A percentile compares a stretch with the other conserved stretches of the same genome.
phyloP scores from a whole-genome alignment of 1,140 invertebrate species.

The Leptopilina boulardi region DNA sequence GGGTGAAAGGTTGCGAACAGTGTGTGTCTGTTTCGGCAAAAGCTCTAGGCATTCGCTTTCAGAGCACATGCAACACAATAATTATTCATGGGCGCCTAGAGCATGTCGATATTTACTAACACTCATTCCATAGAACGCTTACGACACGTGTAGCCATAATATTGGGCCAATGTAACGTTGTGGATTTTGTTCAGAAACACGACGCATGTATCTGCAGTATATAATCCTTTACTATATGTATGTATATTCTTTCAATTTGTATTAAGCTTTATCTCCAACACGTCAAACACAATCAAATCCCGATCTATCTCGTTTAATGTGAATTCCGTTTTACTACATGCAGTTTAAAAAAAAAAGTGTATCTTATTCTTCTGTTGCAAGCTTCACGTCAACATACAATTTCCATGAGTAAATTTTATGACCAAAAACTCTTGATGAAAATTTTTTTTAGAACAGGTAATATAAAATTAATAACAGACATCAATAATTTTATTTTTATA shows the following conservation, averaged over 20 bases:
- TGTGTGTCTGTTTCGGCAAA: background rate
- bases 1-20: background rate
- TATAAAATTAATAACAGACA: no score
- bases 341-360: background rate
- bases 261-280: constrained; percentile 25
- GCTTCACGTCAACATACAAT: background rate
- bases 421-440: background rate
- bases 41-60: constrained; percentile 20
- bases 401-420: background rate
- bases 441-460: background rate
- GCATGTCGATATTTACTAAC: constrained; percentile 28
- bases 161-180: background rate
- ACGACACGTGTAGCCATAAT: background rate
- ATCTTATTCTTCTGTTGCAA: background rate
- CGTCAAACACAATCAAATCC: background rate
- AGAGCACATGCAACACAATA: constrained; percentile 11
- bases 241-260: background rate
- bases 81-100: constrained; percentile 3
- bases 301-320: background rate
- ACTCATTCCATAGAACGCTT: constrained; percentile 9
- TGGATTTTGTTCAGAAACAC: background rate
- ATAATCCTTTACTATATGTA: background rate
- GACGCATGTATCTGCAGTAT: background rate
- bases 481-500: no score
- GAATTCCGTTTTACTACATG: background rate